Evolutionary conservation across 2,113 vertebrate species (phyloP), one percentile per base, ranked within the genome.

Genomic region (Labrus mixtus): DNA sequence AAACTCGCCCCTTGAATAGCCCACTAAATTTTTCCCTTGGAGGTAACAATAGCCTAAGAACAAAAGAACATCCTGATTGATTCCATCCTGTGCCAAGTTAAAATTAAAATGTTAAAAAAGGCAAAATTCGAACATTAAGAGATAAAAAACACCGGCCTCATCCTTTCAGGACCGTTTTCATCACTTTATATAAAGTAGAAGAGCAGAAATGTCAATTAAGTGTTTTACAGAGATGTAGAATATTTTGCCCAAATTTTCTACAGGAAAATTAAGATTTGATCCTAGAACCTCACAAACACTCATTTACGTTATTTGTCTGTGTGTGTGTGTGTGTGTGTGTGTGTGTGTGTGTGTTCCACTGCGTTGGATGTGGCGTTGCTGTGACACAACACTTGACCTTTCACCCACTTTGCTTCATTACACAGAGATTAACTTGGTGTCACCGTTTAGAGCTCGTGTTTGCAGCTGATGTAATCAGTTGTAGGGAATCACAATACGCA

Each of bases 341-440:
- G 9, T 17, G 13, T 55, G 55, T 43, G 6, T 3, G 33, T 46
- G 5, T 6, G 6, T 46, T 50, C 17, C 29, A 45, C 45, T 20
- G 29, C 22, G 41, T 50, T 33, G 59, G 20, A 78, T 36, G 41
- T 63, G 39, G 43, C 2, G 9, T 15, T 58, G 33, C 57, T 71
- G 56, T 48, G 63, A 72, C 25, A 67, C 76, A 65, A 72, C 63
- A 33, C 64, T 69, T 86, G 84, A 84, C 65, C 73, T 78, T 73
- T 81, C 37, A 80, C 76, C 86, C 68, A 78, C 74, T 84, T 82
- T 73, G 68, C 60, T 82, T 88, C 70, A 83, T 83, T 81, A 84
- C 71, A 41, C 79, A 45, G 59, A 83, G 82, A 88, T 87, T 83
- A 86, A 79, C 56, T 67, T 78, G 73, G 76, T 67, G 78, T 87